phyloP scores from a whole-genome alignment of 1,140 invertebrate genomes.

The Papilio polyxenes region DNA sequence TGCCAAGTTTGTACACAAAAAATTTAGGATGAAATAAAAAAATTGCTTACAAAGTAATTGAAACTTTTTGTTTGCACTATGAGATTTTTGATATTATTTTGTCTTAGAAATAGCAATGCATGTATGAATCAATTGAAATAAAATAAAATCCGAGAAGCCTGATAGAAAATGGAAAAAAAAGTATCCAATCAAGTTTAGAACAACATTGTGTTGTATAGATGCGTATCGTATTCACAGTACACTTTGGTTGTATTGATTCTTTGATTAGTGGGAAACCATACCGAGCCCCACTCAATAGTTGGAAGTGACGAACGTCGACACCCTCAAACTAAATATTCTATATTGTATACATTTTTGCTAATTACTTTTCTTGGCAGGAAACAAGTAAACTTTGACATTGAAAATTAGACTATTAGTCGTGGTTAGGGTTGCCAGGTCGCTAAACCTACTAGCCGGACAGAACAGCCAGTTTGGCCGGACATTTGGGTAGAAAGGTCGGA shows the following conservation, averaged over 20 bases:
- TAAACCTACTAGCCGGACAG: no score
- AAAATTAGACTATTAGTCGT: no score
- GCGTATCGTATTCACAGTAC: conserved; percentile 15
- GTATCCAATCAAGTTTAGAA: conserved; percentile 32
- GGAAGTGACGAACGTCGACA: conserved; percentile 38
- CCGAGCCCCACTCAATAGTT: conserved; percentile 43
- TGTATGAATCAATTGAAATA: neutral
- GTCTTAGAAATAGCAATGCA: neutral
- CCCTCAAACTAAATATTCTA: conserved; percentile 2
- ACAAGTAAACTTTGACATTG: neutral
- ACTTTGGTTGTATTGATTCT: conserved; percentile 50
- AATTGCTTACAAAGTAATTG: no score
- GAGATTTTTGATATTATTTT: neutral
- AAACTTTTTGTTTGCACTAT: no score
- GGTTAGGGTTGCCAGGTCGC: no score
- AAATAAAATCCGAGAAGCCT: neutral
- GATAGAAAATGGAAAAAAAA: conserved; percentile 27
- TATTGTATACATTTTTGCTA: conserved; percentile 11
- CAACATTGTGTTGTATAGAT: neutral
- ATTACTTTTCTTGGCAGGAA: neutral
- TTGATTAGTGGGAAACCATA: conserved; percentile 52
- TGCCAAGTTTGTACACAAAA: no score
- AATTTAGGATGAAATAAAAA: no score
- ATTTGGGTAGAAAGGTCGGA: no score
- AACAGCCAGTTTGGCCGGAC: no score